These are phyloP conservation scores for Achatina immaculata DNA, from an alignment of 1,140 invertebrate genomes.

Conservation along the genomic window DNA sequence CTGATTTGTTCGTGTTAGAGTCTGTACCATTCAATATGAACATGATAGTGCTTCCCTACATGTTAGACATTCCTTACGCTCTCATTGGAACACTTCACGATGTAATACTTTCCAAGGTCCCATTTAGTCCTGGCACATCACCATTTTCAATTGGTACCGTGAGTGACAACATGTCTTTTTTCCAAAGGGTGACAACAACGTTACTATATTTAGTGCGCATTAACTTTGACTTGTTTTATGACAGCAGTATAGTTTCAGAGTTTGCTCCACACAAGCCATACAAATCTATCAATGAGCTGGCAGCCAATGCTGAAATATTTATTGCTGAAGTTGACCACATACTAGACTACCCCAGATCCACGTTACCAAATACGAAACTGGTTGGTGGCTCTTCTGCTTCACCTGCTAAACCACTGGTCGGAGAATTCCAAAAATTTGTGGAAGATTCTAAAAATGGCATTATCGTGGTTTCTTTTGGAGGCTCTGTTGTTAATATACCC, in stretches of 20 bases:
- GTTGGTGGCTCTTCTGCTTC: constrained; percentile 47
- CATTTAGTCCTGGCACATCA: constrained; percentile 12
- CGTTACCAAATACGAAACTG: constrained; percentile 47
- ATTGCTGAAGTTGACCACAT: constrained; percentile 49
- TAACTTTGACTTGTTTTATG: neutral
- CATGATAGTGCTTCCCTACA: constrained; percentile 39
- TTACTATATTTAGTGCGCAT: neutral
- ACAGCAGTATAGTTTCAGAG: neutral
- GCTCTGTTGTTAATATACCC: constrained; percentile 21
- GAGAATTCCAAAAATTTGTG: constrained; percentile 34
- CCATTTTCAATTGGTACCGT: constrained; percentile 4
- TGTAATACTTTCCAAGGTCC: neutral
- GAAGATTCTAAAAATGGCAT: constrained; percentile 36
- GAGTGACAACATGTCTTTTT: constrained; percentile 37
- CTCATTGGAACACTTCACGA: constrained; percentile 32
- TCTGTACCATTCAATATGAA: constrained; percentile 9
- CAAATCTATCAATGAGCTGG: constrained; percentile 6
- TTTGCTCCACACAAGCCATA: constrained; percentile 36
- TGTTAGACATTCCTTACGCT: constrained; percentile 37
- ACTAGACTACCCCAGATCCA: constrained; percentile 47
- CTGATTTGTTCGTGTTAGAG: constrained; percentile 42
- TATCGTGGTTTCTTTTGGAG: constrained; percentile 48
- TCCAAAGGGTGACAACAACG: constrained; percentile 7
- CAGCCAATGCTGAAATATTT: constrained; percentile 34
- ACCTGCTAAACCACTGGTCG: constrained; percentile 31